Base-by-base conservation (phyloP, 2,888 invertebrate species). In the Seira ritae region DNA sequence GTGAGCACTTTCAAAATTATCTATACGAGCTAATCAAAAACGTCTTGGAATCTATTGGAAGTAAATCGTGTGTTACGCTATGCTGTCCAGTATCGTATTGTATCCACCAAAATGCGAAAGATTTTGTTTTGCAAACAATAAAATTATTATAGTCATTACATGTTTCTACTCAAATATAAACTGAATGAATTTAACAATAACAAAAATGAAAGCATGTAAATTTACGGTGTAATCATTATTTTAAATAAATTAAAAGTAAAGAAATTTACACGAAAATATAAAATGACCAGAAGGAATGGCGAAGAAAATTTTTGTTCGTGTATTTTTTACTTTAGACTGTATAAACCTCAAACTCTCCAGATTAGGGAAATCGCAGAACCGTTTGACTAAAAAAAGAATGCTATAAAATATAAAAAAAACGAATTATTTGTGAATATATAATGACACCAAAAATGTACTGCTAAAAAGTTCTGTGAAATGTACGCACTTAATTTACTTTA, bases 271-370 rank as follows among this genome's bases (percentile, higher is more conserved):
- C 42, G 42, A 42, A 42, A n/a, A n/a, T n/a, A n/a, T n/a, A n/a
- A n/a, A n/a, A n/a, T n/a, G n/a, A n/a, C n/a, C n/a, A n/a, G n/a
- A n/a, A n/a, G n/a, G n/a, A n/a, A n/a, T n/a, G n/a, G n/a, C n/a
- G n/a, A n/a, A n/a, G n/a, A n/a, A n/a, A n/a, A n/a, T n/a, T n/a
- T n/a, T n/a, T n/a, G n/a, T n/a, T n/a, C 50, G 68, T 65, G 76
- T 78, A 67, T 67, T 42, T 79, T 72, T 67, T n/a, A n/a, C n/a
- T 72, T 72, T 79, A 72, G 72, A 60, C 37, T 72, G 79, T 79
- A 72, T 72, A 72, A n/a, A 78, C n/a, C n/a, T n/a, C n/a, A n/a
- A n/a, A n/a, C n/a, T n/a, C n/a, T n/a, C n/a, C n/a, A n/a, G n/a
- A n/a, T n/a, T n/a, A n/a, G n/a, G n/a, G n/a, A 70, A 67, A 50